Evolutionary conservation across 2,797 vertebrate genomes (phyloP).

Genomic region (Eulemur albifrons): DNA sequence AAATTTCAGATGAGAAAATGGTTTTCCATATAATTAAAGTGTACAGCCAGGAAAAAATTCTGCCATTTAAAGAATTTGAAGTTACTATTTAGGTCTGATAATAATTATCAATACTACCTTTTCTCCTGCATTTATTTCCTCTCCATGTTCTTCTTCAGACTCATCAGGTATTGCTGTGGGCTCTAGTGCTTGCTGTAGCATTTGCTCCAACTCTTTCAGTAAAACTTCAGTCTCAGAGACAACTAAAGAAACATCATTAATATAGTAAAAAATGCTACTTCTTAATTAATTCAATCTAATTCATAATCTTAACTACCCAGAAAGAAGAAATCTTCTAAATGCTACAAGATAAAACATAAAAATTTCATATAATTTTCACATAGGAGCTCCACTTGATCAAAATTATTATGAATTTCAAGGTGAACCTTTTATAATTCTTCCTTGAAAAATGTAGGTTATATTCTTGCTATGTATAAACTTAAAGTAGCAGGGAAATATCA

Average conservation of each 20-base stretch:
- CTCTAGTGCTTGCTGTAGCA: constrained; percentile 72
- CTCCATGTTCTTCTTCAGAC: background rate
- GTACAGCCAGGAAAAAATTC: background rate
- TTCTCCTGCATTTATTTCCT: background rate
- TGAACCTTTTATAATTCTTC: constrained; percentile 4
- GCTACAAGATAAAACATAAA: constrained; percentile 15
- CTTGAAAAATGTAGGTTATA: constrained; percentile 13
- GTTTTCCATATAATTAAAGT: background rate
- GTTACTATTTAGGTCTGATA: background rate
- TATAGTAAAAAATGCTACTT: background rate
- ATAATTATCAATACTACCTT: constrained; percentile 49
- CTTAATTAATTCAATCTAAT: constrained; percentile 40
- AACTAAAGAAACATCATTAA: constrained; percentile 71
- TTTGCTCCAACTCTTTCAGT: constrained; percentile 78
- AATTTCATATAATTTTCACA: constrained; percentile 9
- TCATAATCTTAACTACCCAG: background rate
- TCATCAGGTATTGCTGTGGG: constrained; percentile 10
- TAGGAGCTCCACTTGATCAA: background rate
- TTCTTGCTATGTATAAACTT: background rate
- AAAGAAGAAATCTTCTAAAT: constrained; percentile 2
- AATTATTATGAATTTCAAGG: constrained; percentile 35
- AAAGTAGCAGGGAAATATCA: background rate
- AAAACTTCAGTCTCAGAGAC: constrained; percentile 77
- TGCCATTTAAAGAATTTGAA: constrained; percentile 20
- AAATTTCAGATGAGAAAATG: background rate